A percentile compares a stretch with the other conserved stretches of the same genome.
Conservation (phyloP, 2,113 vertebrate species). For the Echinops telfairi region DNA sequence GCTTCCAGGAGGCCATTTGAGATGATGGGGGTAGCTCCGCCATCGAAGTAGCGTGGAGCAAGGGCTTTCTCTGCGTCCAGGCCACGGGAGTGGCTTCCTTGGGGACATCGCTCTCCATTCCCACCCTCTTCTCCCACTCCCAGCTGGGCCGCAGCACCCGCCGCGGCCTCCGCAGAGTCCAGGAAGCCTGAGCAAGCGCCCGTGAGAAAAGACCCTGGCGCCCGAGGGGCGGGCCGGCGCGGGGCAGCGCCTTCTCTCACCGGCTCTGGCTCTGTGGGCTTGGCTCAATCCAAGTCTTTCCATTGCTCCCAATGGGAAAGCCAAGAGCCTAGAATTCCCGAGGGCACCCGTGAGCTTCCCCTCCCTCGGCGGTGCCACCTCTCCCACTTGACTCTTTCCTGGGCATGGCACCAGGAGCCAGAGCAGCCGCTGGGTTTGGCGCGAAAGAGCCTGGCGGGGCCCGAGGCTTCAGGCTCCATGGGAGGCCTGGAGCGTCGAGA, state of each 20-base stretch:
- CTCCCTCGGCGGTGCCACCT: neutral
- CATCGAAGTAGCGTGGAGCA: neutral
- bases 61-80: neutral
- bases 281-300: neutral
- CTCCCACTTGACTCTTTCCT: neutral
- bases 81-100: neutral
- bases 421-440: neutral
- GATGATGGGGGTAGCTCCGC: neutral
- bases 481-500: neutral
- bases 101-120: neutral
- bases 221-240: neutral
- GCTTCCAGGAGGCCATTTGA: neutral
- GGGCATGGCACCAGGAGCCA: neutral
- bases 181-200: neutral
- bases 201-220: neutral
- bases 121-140: neutral
- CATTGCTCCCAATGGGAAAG: neutral
- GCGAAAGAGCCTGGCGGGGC: neutral
- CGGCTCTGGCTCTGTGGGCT: neutral
- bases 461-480: neutral
- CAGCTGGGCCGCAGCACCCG: constrained; percentile 51
- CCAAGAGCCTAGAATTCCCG: fast-evolving
- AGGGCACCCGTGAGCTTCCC: neutral
- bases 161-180: neutral
- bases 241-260: neutral